Conservation (phyloP, 2,888 invertebrate genomes). For the Ametastegia equiseti region DNA sequence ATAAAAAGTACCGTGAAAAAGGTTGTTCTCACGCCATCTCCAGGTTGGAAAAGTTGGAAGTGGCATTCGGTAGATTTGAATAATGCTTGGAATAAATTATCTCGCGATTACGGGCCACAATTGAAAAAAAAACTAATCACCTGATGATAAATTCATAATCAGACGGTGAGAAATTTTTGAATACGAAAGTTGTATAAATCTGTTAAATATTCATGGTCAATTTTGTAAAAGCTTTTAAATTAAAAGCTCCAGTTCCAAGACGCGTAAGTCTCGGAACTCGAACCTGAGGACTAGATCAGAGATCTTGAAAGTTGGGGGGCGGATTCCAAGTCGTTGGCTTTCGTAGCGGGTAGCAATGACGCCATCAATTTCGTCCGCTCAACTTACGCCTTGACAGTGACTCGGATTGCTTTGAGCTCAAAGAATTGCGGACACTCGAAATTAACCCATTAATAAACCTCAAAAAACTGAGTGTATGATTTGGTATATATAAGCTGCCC, state of each 20-base stretch:
- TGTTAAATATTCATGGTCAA: conserved; percentile 25
- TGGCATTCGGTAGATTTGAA: neutral
- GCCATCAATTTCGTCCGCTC: conserved; percentile 49
- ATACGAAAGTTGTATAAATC: neutral
- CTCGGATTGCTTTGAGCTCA: conserved; percentile 43
- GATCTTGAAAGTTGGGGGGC: conserved; percentile 34
- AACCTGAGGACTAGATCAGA: conserved; percentile 31
- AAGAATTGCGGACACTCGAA: conserved; percentile 27
- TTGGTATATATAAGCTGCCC: too few species aligned
- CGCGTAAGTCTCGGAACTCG: neutral
- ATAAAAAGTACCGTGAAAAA: too few species aligned
- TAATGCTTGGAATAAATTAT: neutral
- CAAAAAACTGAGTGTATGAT: neutral
- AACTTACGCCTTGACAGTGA: conserved; percentile 47
- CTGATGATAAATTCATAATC: conserved; percentile 15
- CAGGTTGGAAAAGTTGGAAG: neutral
- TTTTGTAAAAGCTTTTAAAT: conserved; percentile 32
- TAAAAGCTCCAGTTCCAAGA: neutral
- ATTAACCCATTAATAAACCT: conserved; percentile 34
- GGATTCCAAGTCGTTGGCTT: conserved; percentile 45
- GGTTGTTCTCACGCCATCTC: too few species aligned
- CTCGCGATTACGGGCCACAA: neutral
- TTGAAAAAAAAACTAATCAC: neutral
- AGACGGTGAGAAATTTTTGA: neutral
- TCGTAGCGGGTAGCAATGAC: conserved; percentile 41